These are phyloP conservation scores for Neoseiulus cucumeris DNA, from an alignment of 1,140 invertebrate genomes.

Conservation along the genomic window DNA sequence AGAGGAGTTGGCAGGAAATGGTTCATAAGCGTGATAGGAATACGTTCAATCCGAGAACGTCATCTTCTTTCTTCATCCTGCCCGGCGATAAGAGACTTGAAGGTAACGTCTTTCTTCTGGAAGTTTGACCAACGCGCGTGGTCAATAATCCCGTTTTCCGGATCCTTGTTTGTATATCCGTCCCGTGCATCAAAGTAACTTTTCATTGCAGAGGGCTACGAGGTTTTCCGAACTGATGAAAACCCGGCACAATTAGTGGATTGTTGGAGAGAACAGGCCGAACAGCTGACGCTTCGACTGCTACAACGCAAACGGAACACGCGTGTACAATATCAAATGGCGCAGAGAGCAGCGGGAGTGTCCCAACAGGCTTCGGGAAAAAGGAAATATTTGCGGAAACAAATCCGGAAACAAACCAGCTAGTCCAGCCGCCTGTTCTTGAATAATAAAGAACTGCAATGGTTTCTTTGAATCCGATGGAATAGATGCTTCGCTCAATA, in stretches of 20 bases:
- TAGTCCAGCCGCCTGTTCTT: too few species aligned
- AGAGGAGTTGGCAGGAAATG: slow-evolving; percentile 1
- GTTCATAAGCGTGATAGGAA: background rate
- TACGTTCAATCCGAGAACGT: background rate
- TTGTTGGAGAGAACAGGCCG: background rate
- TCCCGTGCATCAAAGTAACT: too few species aligned
- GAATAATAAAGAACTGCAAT: too few species aligned
- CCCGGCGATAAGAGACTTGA: background rate
- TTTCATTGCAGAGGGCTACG: background rate
- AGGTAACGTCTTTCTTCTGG: too few species aligned
- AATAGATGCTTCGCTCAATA: too few species aligned
- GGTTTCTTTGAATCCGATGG: too few species aligned
- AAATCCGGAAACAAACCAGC: too few species aligned
- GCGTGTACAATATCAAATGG: background rate
- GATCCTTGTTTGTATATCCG: background rate
- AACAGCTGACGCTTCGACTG: background rate
- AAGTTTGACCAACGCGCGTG: background rate
- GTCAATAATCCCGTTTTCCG: background rate
- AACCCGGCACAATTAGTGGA: background rate
- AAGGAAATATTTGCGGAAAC: background rate
- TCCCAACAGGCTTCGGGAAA: background rate
- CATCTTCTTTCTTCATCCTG: background rate
- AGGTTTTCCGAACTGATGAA: background rate
- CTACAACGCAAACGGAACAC: slow-evolving; percentile 1
- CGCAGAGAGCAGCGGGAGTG: background rate